A percentile compares a stretch with the other conserved stretches of the same genome.
These are phyloP conservation scores for Sarcophilus harrisii DNA, from an alignment of 2,797 vertebrate genomes.

Conservation along the genomic window DNA sequence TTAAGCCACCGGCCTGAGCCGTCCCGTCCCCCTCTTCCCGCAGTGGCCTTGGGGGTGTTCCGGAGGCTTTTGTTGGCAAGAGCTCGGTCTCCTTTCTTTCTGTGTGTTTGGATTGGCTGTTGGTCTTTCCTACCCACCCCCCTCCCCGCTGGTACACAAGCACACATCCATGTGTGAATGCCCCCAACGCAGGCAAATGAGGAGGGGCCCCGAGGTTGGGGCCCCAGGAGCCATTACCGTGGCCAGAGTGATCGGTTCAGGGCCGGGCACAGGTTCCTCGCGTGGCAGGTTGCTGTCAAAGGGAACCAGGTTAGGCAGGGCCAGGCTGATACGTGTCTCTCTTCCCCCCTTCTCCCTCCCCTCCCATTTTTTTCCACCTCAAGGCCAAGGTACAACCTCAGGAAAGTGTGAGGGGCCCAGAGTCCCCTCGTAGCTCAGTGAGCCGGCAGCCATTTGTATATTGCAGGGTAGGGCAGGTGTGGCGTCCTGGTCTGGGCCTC, in stretches of 20 bases:
- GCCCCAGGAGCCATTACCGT: constrained; percentile 62
- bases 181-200: constrained; percentile 82
- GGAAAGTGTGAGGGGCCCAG: constrained; percentile 25
- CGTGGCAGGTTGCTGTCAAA: background rate
- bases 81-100: constrained; percentile 59
- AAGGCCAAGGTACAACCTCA: constrained; percentile 20
- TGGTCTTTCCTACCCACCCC: constrained; percentile 27
- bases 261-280: background rate
- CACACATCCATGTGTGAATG: background rate
- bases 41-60: background rate
- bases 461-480: constrained; percentile 13
- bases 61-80: background rate
- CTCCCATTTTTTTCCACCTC: background rate
- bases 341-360: background rate
- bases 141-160: background rate
- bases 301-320: background rate
- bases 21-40: background rate
- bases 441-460: constrained; percentile 17
- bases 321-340: background rate
- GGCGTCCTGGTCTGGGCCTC: background rate
- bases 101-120: constrained; percentile 56
- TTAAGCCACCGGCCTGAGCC: background rate
- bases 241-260: background rate
- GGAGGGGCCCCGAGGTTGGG: constrained; percentile 85
- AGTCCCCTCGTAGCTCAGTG: constrained; percentile 50